These are phyloP conservation scores for Gopherus evgoodei DNA, from an alignment of 2,113 vertebrate species.

Conservation along the genomic window DNA sequence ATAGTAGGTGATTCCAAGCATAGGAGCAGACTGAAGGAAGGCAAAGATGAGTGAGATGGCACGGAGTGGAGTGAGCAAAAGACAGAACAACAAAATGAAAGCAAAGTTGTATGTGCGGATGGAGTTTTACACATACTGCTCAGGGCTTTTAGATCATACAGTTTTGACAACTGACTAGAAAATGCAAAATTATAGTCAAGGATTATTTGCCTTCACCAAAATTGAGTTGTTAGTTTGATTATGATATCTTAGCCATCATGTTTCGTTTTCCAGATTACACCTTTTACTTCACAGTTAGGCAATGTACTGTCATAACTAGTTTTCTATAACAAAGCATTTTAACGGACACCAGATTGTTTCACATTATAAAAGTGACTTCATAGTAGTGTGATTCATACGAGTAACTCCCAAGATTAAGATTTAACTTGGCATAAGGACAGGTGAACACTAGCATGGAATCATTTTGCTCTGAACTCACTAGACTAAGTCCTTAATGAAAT, in stretches of 20 bases:
- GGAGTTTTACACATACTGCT: not conserved
- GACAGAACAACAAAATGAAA: not conserved
- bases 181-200: not conserved
- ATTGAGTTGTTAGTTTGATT: not conserved
- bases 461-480: not conserved
- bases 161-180: conserved; percentile 31
- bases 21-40: not conserved
- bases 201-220: conserved; percentile 6
- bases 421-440: not conserved
- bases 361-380: not conserved
- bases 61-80: not conserved
- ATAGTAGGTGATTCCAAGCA: not conserved
- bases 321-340: not conserved
- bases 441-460: not conserved
- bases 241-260: not conserved
- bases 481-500: not conserved
- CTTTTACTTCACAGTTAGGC: not conserved
- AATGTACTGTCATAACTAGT: not conserved
- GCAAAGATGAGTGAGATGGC: not conserved
- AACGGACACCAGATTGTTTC: not conserved
- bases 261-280: not conserved
- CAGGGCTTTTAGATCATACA: not conserved
- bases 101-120: not conserved
- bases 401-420: not conserved
- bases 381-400: not conserved